phyloP scores from a whole-genome alignment of 2,797 vertebrate species.

The Chelon auratus region DNA sequence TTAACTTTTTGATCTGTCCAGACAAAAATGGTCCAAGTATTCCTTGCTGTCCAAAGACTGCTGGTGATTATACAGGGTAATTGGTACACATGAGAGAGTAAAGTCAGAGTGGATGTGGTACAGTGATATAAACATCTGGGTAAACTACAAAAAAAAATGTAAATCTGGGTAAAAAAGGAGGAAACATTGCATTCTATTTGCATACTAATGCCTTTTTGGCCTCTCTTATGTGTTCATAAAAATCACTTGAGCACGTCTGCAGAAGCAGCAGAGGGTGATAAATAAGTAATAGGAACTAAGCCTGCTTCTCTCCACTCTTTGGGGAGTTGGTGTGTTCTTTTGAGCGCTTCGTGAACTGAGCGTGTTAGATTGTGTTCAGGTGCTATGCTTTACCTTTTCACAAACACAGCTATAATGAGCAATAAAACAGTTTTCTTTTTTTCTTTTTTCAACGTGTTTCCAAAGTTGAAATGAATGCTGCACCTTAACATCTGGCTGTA shows the following conservation, averaged over 20 bases:
- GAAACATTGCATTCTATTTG: constrained; percentile 71
- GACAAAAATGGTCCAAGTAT: constrained; percentile 16
- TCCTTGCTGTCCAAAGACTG: constrained; percentile 20
- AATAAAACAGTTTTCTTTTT: not conserved
- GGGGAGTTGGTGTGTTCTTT: constrained; percentile 35
- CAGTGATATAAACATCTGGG: constrained; percentile 60
- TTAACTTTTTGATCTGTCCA: not conserved
- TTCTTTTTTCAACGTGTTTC: not conserved
- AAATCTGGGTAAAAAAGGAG: constrained; percentile 44
- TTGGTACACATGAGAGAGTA: constrained; percentile 57
- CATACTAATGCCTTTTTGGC: constrained; percentile 69
- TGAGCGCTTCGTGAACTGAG: constrained; percentile 18
- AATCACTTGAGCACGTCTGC: constrained; percentile 56
- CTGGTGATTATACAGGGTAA: constrained; percentile 51
- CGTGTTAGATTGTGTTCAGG: constrained; percentile 21
- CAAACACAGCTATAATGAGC: constrained; percentile 3
- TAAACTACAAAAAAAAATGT: constrained; percentile 24
- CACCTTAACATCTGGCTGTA: not conserved
- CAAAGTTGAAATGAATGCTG: not conserved
- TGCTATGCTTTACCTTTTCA: constrained; percentile 26
- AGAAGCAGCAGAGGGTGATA: constrained; percentile 61
- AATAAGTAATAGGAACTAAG: constrained; percentile 73
- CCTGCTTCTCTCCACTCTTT: constrained; percentile 44
- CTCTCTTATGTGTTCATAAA: constrained; percentile 59
- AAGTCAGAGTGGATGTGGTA: constrained; percentile 42